Evolutionary conservation across 2,888 invertebrate species (phyloP).

Genomic region (Capitulum mitella): DNA sequence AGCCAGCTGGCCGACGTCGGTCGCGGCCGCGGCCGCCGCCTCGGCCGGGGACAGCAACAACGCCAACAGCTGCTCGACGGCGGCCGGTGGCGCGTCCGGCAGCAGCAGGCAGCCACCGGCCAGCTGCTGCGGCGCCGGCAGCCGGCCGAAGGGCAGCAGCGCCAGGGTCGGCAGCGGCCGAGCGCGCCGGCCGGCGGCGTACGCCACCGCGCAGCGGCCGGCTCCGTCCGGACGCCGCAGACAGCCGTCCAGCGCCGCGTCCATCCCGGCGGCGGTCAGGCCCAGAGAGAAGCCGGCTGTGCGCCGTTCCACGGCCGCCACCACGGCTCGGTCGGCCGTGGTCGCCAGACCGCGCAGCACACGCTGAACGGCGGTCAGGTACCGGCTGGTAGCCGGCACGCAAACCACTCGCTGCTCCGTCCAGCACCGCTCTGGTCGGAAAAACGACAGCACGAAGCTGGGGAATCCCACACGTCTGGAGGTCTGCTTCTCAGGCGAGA

Average conservation of each 20-base stretch:
- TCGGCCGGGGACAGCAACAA: not conserved
- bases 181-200: conserved; percentile 5
- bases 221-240: not conserved
- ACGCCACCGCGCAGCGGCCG: not conserved
- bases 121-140: not conserved
- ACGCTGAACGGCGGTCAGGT: not conserved
- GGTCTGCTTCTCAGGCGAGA: not conserved
- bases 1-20: not conserved
- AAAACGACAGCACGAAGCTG: not conserved
- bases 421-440: not conserved
- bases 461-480: not conserved
- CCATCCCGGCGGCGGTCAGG: not conserved
- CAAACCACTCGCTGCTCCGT: not conserved
- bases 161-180: not conserved
- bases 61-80: not conserved
- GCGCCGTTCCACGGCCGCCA: not conserved
- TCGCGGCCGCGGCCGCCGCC: not conserved
- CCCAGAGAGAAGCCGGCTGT: not conserved
- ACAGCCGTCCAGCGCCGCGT: not conserved
- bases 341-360: not conserved
- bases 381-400: not conserved
- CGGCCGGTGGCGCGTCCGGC: not conserved
- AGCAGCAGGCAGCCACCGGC: not conserved
- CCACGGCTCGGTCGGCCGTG: not conserved
- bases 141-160: not conserved